These are phyloP conservation scores for Sinopyrophorus schimmeli DNA, from an alignment of 2,888 invertebrate species.

Conservation along the genomic window DNA sequence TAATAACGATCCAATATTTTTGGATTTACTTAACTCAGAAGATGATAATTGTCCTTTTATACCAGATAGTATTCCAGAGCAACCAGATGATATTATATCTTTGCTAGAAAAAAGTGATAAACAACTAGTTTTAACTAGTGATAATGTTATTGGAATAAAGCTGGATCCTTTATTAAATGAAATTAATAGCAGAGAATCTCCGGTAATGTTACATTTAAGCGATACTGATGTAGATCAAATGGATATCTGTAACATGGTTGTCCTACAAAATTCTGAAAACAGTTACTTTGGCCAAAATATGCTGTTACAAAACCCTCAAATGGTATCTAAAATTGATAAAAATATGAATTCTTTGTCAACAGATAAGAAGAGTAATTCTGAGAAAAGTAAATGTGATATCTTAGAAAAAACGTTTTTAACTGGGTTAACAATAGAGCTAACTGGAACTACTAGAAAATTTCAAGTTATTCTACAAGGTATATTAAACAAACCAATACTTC, in stretches of 20 bases:
- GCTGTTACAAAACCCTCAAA: not conserved
- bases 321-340: conserved; percentile 23
- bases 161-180: conserved; percentile 38
- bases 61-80: conserved; percentile 33
- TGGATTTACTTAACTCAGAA: conserved; percentile 24
- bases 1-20: conserved; percentile 17
- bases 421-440: conserved; percentile 33
- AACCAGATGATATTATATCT: conserved; percentile 38
- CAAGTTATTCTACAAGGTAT: conserved; percentile 32
- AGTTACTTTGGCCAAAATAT: conserved; percentile 19
- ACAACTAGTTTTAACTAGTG: conserved; percentile 24
- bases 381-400: conserved; percentile 29
- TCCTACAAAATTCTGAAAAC: conserved; percentile 20
- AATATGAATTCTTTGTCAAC: conserved; percentile 30
- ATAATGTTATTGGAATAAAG: conserved; percentile 28
- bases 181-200: conserved; percentile 30
- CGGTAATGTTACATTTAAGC: conserved; percentile 28
- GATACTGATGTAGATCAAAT: conserved; percentile 21
- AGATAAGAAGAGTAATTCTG: conserved; percentile 17
- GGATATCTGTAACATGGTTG: conserved; percentile 19
- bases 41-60: conserved; percentile 38
- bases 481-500: conserved; percentile 25
- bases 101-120: conserved; percentile 39
- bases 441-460: conserved; percentile 29
- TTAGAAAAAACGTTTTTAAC: conserved; percentile 30